Evolutionary conservation across 2,797 vertebrate genomes (phyloP).

Genomic region (Heteromormyrus szaboi): DNA sequence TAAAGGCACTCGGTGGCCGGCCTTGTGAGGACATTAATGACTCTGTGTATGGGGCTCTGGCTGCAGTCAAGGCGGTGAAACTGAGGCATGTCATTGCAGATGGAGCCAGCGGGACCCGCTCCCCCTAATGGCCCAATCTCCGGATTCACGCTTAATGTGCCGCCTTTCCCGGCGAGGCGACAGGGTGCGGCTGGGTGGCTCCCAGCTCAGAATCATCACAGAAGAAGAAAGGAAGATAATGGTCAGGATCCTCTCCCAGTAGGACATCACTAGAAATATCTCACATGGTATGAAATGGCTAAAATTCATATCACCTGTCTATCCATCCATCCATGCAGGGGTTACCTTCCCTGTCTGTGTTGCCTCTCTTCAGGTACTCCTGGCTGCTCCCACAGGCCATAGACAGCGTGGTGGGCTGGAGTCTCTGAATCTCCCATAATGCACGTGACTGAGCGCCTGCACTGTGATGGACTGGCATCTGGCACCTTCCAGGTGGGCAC

Average conservation of each 20-base stretch:
- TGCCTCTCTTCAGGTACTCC: neutral
- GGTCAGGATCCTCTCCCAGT: neutral
- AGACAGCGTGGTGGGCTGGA: neutral
- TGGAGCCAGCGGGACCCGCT: slow-evolving; percentile 47
- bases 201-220: neutral
- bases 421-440: neutral
- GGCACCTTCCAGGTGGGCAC: neutral
- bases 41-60: slow-evolving; percentile 58
- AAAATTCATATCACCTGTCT: neutral
- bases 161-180: slow-evolving; percentile 57
- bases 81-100: slow-evolving; percentile 67
- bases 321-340: neutral
- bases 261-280: neutral
- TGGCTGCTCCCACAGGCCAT: neutral
- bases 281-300: neutral
- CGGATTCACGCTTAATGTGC: slow-evolving; percentile 68
- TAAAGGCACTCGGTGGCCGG: slow-evolving; percentile 57
- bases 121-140: slow-evolving; percentile 35
- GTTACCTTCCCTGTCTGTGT: neutral
- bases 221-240: neutral
- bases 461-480: neutral
- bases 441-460: neutral
- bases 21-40: slow-evolving; percentile 68
- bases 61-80: slow-evolving; percentile 55
- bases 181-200: neutral